phyloP scores from a whole-genome alignment of 2,888 invertebrate species.

The Camptogramma bilineatum region DNA sequence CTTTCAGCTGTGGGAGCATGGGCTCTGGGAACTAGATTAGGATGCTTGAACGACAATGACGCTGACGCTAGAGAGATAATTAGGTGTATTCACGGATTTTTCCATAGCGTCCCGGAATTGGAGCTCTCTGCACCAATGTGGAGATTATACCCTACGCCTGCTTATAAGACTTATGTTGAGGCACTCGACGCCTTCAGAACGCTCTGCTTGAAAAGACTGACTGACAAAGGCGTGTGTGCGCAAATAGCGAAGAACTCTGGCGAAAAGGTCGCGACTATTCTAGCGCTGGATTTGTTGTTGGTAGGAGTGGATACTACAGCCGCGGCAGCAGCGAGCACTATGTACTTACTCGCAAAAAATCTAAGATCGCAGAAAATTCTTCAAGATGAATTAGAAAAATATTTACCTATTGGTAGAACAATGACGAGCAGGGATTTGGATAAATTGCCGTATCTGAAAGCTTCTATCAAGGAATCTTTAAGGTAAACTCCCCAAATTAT shows the following conservation, averaged over 20 bases:
- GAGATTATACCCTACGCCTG: conserved; percentile 89
- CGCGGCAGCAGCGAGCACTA: conserved; percentile 89
- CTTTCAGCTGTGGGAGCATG: conserved; percentile 91
- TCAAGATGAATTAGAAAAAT: conserved; percentile 86
- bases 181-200: conserved; percentile 90
- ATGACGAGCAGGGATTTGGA: conserved; percentile 87
- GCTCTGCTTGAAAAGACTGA: conserved; percentile 78
- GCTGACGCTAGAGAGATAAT: conserved; percentile 91
- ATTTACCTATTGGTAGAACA: conserved; percentile 83
- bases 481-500: conserved; percentile 76
- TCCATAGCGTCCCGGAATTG: conserved; percentile 90
- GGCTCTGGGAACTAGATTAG: conserved; percentile 92
- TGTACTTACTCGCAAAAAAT: conserved; percentile 91
- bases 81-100: conserved; percentile 90
- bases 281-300: conserved; percentile 90
- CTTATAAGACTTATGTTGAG: conserved; percentile 89
- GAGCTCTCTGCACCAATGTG: conserved; percentile 91
- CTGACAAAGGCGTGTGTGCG: conserved; percentile 77
- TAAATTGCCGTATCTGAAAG: conserved; percentile 88
- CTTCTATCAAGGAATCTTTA: conserved; percentile 91
- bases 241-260: conserved; percentile 70
- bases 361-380: conserved; percentile 87
- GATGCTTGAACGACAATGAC: conserved; percentile 89
- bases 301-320: conserved; percentile 94
- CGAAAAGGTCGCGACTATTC: conserved; percentile 86